A percentile compares a stretch with the other conserved stretches of the same genome.
phyloP scores from a whole-genome alignment of 2,797 vertebrate species.

The Myotis daubentonii region DNA sequence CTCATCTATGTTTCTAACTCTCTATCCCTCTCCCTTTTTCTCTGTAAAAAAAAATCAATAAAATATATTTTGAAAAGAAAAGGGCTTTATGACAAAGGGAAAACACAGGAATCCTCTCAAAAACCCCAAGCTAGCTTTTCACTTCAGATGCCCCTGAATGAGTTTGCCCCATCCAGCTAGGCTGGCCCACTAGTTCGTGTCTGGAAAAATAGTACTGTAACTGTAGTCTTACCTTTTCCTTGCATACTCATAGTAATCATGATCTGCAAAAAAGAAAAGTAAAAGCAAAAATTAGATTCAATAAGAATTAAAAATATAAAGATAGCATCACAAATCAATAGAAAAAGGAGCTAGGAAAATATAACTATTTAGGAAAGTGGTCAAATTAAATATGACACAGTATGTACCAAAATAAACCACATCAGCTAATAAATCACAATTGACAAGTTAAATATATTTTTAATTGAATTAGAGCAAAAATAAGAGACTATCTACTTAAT shows the following conservation, averaged over 20 bases:
- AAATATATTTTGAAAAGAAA: not conserved
- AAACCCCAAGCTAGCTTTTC: not conserved
- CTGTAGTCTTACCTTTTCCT: slow-evolving; percentile 69
- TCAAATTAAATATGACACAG: not conserved
- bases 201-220: not conserved
- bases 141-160: not conserved
- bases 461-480: not conserved
- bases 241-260: not conserved
- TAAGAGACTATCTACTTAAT: not conserved
- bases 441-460: not conserved
- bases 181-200: not conserved
- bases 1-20: too few relatives aligned
- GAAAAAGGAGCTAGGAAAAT: not conserved
- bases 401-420: not conserved
- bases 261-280: slow-evolving; percentile 33
- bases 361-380: not conserved
- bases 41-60: too few relatives aligned
- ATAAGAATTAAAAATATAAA: not conserved
- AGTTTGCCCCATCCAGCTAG: not conserved
- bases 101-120: not conserved
- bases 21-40: too few relatives aligned
- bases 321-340: slow-evolving; percentile 18
- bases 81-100: not conserved
- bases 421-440: not conserved
- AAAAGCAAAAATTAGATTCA: slow-evolving; percentile 61